These are phyloP conservation scores for Noctua pronuba DNA, from an alignment of 2,888 invertebrate genomes.

Conservation along the genomic window DNA sequence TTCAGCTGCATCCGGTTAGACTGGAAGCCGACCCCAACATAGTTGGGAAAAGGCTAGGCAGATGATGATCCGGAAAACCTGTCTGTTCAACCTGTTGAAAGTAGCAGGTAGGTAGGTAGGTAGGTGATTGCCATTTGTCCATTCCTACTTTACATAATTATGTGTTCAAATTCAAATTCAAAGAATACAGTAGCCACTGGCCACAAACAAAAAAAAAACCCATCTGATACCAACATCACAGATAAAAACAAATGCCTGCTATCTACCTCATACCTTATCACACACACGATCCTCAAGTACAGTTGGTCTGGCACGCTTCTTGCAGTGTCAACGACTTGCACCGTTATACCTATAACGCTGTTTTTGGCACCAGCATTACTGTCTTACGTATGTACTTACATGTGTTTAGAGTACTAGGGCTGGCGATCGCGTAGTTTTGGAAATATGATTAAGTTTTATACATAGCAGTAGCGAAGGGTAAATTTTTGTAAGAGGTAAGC, in stretches of 20 bases:
- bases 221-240: not conserved
- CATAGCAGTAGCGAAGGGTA: no score
- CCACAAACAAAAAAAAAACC: not conserved
- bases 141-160: no score
- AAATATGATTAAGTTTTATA: no score
- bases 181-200: slow-evolving; percentile 19
- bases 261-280: not conserved
- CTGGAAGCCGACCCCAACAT: no score
- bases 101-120: no score
- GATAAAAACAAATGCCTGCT: slow-evolving; percentile 8
- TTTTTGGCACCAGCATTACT: slow-evolving; percentile 77
- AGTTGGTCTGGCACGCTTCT: slow-evolving; percentile 15
- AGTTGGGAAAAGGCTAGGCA: no score
- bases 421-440: slow-evolving; percentile 15
- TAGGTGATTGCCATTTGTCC: no score
- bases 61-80: no score
- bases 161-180: not conserved
- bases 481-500: no score
- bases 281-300: slow-evolving; percentile 22
- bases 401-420: slow-evolving; percentile 62
- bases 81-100: no score
- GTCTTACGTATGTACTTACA: slow-evolving; percentile 68
- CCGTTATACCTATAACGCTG: slow-evolving; percentile 76
- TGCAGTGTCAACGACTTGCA: slow-evolving; percentile 62
- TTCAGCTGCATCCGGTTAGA: no score